Evolutionary conservation across 2,797 vertebrate genomes (phyloP).

Genomic region (Melopsittacus undulatus): DNA sequence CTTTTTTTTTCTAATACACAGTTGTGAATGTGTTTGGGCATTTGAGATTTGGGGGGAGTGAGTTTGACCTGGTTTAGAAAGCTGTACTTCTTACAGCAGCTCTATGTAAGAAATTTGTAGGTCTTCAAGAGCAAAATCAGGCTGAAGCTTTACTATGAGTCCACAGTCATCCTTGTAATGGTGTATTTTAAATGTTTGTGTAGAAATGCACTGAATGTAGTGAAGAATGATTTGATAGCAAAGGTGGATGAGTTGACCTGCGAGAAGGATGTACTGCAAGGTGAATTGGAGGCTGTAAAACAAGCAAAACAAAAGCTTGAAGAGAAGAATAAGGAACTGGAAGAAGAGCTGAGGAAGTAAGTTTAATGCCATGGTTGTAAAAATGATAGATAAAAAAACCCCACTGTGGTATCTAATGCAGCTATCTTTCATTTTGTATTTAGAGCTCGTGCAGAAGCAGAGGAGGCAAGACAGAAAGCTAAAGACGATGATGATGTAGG

Average conservation of each 20-base stretch:
- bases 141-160: not conserved
- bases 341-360: conserved; percentile 84
- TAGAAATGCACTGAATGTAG: conserved; percentile 85
- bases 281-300: conserved; percentile 80
- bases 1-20: not conserved
- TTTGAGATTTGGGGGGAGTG: not conserved
- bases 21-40: not conserved
- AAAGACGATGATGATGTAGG: conserved; percentile 96
- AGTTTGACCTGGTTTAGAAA: not conserved
- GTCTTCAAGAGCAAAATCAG: not conserved
- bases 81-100: not conserved
- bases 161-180: not conserved
- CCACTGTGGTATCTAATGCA: not conserved
- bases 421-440: conserved; percentile 10
- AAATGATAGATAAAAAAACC: not conserved
- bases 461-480: conserved; percentile 87
- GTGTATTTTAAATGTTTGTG: conserved; percentile 13
- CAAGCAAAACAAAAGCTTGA: conserved; percentile 83
- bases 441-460: conserved; percentile 88
- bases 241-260: conserved; percentile 83
- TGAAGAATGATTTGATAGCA: conserved; percentile 84
- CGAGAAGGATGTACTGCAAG: conserved; percentile 81
- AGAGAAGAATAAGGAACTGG: conserved; percentile 82
- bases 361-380: not conserved
- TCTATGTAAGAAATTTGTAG: not conserved